A percentile compares a stretch with the other conserved stretches of the same genome.
These are phyloP conservation scores for Gastrophysa polygoni DNA, from an alignment of 2,888 invertebrate species.

Conservation along the genomic window DNA sequence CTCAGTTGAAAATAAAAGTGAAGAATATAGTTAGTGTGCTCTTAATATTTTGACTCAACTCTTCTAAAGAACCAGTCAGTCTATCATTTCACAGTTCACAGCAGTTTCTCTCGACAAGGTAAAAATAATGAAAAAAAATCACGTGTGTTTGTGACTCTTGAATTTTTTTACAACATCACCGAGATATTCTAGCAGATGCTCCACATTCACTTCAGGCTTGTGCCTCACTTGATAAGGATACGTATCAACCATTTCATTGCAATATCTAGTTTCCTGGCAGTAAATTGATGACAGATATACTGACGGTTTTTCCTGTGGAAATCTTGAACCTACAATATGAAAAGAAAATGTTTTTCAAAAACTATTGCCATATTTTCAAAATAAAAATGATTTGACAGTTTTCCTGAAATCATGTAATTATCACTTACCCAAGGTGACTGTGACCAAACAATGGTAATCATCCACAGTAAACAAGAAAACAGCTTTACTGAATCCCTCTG, in stretches of 20 bases:
- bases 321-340: constrained; percentile 51
- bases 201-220: constrained; percentile 48
- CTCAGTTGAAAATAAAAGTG: too few relatives aligned
- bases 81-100: too few relatives aligned
- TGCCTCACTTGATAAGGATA: constrained; percentile 52
- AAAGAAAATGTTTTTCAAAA: constrained; percentile 2
- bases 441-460: constrained; percentile 65
- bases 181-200: constrained; percentile 46
- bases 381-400: not conserved
- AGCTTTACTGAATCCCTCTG: constrained; percentile 57
- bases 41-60: too few relatives aligned
- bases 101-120: too few relatives aligned
- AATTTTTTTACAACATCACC: constrained; percentile 41
- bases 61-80: too few relatives aligned
- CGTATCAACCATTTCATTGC: constrained; percentile 37
- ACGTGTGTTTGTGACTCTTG: constrained; percentile 37
- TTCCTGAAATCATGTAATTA: too few relatives aligned
- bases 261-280: constrained; percentile 53
- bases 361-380: not conserved
- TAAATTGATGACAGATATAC: constrained; percentile 65
- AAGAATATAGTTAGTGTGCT: too few relatives aligned
- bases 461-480: constrained; percentile 68
- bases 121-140: not conserved
- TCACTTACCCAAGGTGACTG: constrained; percentile 62
- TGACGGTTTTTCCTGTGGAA: constrained; percentile 64